A percentile compares a stretch with the other conserved stretches of the same genome.
These are phyloP conservation scores for Bothrops jararaca DNA, from an alignment of 2,113 vertebrate species.

Conservation along the genomic window DNA sequence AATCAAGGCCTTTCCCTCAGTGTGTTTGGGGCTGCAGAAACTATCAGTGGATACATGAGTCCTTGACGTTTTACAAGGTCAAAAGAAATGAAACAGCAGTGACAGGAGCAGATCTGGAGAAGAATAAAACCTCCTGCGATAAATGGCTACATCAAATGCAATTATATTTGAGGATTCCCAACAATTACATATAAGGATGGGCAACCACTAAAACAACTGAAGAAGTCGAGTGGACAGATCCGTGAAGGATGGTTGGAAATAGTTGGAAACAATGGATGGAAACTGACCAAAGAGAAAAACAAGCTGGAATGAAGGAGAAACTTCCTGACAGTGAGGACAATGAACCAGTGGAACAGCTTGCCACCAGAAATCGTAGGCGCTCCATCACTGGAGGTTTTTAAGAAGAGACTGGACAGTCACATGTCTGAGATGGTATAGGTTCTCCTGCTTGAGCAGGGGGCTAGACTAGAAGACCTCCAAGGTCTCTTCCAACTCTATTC, in stretches of 20 bases:
- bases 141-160: slow-evolving; percentile 8
- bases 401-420: no score
- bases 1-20: neutral
- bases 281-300: no score
- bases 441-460: no score
- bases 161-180: neutral
- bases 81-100: slow-evolving; percentile 35
- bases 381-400: no score
- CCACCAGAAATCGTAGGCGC: no score
- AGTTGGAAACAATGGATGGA: no score
- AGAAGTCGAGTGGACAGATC: neutral
- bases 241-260: neutral
- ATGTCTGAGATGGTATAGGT: no score
- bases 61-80: slow-evolving; percentile 40
- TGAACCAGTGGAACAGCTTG: no score
- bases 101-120: neutral
- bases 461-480: no score
- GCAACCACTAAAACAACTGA: neutral
- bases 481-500: no score
- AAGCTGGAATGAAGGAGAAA: no score
- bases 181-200: neutral
- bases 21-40: slow-evolving; percentile 45
- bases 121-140: neutral
- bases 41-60: slow-evolving; percentile 29
- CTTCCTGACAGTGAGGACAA: no score